These are phyloP conservation scores for Mus spicilegus DNA, from an alignment of 2,113 vertebrate species.

Conservation along the genomic window DNA sequence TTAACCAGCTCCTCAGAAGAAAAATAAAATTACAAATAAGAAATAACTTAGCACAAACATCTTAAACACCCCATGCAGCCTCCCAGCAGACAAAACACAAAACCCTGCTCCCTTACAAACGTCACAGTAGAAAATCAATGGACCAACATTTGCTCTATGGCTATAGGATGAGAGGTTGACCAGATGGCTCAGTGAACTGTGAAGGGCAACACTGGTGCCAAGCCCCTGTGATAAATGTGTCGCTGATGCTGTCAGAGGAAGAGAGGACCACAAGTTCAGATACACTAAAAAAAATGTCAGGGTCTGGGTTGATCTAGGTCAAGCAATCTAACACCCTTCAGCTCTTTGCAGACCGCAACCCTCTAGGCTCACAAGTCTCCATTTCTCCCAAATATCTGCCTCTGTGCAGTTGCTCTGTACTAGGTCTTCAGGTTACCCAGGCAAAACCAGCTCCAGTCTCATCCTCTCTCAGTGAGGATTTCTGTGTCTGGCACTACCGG, in stretches of 20 bases:
- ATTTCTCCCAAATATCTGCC: neutral
- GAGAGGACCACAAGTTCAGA: neutral
- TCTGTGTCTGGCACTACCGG: neutral
- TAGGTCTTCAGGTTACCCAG: neutral
- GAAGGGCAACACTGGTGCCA: neutral
- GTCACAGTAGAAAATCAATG: neutral
- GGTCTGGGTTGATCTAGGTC: neutral
- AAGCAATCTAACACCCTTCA: neutral
- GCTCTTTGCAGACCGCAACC: neutral
- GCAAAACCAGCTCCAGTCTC: neutral
- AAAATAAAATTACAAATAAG: neutral
- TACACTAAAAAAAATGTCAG: neutral
- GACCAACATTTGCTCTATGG: neutral
- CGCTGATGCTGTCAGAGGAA: neutral
- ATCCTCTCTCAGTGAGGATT: neutral
- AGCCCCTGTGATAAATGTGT: neutral
- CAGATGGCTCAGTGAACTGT: neutral
- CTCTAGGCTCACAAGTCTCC: neutral
- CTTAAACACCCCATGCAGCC: neutral
- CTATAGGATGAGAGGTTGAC: neutral
- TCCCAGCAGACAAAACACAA: neutral
- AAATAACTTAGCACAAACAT: neutral
- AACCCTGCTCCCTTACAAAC: neutral
- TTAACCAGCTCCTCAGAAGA: neutral
- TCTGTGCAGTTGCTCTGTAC: neutral